These are phyloP conservation scores for Stenoptilia bipunctidactyla DNA, from an alignment of 2,888 invertebrate genomes.

Conservation along the genomic window DNA sequence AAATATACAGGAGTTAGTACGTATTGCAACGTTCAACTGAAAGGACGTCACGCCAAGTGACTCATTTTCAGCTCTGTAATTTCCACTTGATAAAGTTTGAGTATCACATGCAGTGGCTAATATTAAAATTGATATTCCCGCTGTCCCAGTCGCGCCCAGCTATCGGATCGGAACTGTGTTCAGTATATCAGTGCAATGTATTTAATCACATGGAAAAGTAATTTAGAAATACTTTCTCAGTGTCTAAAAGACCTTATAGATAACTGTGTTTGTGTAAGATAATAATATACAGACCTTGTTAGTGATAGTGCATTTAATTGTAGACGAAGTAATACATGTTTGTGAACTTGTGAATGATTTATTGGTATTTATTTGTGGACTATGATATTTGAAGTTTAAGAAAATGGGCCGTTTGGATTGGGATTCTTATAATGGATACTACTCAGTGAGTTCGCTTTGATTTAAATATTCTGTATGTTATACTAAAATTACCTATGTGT, in stretches of 20 bases:
- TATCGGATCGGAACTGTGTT: slow-evolving; percentile 37
- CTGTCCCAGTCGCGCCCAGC: slow-evolving; percentile 59
- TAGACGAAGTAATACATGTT: slow-evolving; percentile 25
- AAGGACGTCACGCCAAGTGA: not conserved
- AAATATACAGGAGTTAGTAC: not conserved
- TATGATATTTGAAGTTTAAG: slow-evolving; percentile 26
- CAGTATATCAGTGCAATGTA: not conserved
- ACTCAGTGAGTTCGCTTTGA: slow-evolving; percentile 43
- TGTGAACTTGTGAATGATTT: slow-evolving; percentile 30
- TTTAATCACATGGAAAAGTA: slow-evolving; percentile 16
- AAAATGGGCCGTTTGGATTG: slow-evolving; percentile 67
- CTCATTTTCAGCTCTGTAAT: not conserved
- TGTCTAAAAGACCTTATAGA: slow-evolving; percentile 38
- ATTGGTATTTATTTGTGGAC: slow-evolving; percentile 30
- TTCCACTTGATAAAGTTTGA: slow-evolving; percentile 34
- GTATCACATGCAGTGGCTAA: slow-evolving; percentile 45
- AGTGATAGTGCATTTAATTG: slow-evolving; percentile 22
- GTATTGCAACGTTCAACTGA: slow-evolving; percentile 6
- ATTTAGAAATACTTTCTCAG: slow-evolving; percentile 1
- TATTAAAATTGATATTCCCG: slow-evolving; percentile 66
- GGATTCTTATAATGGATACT: slow-evolving; percentile 61
- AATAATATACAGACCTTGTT: slow-evolving; percentile 31
- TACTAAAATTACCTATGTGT: too few species aligned
- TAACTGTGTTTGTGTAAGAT: slow-evolving; percentile 59
- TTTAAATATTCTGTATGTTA: not conserved